Evolutionary conservation across 2,113 vertebrate genomes (phyloP), one percentile per base, ranked within the genome.

Genomic region (Pyrgilauda ruficollis): DNA sequence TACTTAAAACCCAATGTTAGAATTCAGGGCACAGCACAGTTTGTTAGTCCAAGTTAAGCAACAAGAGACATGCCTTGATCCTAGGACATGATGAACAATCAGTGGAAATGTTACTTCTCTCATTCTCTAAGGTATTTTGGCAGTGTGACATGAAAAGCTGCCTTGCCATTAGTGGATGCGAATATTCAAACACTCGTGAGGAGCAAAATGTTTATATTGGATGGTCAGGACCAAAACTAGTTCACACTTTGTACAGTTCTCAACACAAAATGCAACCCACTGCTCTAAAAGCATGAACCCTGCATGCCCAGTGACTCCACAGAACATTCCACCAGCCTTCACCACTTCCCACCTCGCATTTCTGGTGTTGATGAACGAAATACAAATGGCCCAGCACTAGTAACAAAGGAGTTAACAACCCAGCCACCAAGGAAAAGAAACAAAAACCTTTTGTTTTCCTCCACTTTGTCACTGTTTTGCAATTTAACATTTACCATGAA

Each of bases 401-500:
- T 23, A 70, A 70, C 3, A 7, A 74, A 87, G 47, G 49, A 53
- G 46, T 96, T 94, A 93, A 96, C 33, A 52, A 37, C 9, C 24
- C 39, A 66, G 37, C 6, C 41, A 37, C 28, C 10, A 39, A 37
- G 61, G 55, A 91, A 84, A 83, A 84, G 31, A 75, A 70, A 59
- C 13, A 66, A 79, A 91, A 74, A 13, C 14, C n/a, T 79, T 82
- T 58, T 13, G 31, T 93, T 76, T 13, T 12, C 69, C 63, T 87
- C 44, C 20, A 13, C 11, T 93, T 73, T 66, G 27, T 53, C 91
- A 76, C 52, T 80, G 46, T 63, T 90, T 67, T 88, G 44, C 30
- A 63, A 77, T 89, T 93, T 91, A 91, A 79, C 80, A 87, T 90
- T 93, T 90, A 68, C 68, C 35, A 33, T 44, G 4, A 53, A 95